A percentile compares a stretch with the other conserved stretches of the same genome.
phyloP scores from a whole-genome alignment of 1,140 invertebrate species.

The Trichonephila clavipes region DNA sequence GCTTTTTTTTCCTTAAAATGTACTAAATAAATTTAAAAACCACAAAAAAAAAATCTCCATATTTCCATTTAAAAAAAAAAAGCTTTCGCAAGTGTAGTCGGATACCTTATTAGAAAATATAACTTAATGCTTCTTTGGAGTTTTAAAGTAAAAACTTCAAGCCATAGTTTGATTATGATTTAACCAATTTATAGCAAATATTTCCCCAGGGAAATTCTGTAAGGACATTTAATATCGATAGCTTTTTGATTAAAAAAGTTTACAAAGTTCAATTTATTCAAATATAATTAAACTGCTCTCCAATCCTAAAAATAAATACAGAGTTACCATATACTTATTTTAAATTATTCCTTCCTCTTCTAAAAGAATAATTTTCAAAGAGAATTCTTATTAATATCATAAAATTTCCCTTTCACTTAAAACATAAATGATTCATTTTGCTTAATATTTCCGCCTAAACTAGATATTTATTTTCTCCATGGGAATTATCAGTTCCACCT shows the following conservation, averaged over 20 bases:
- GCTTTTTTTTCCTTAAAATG: no score
- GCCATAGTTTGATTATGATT: not conserved
- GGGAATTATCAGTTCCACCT: not conserved
- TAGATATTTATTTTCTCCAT: conserved; percentile 32
- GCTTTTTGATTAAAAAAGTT: not conserved
- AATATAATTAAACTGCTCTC: not conserved
- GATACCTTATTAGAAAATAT: no score
- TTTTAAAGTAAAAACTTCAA: not conserved
- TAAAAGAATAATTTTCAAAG: not conserved
- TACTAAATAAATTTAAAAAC: no score
- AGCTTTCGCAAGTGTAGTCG: no score
- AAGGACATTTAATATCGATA: not conserved
- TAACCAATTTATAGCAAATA: not conserved
- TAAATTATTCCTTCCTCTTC: not conserved
- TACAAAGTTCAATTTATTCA: not conserved
- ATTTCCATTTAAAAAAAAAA: no score
- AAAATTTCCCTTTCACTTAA: conserved; percentile 24
- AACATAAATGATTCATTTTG: conserved; percentile 47
- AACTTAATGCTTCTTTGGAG: not conserved
- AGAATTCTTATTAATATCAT: not conserved
- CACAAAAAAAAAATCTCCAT: no score
- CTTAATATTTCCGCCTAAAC: conserved; percentile 17
- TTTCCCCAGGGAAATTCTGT: not conserved
- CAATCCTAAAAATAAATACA: not conserved
- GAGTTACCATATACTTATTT: not conserved